Evolutionary conservation across 2,888 invertebrate species (phyloP), one percentile per base, ranked within the genome.

Genomic region (Caenorhabditis sp.): DNA sequence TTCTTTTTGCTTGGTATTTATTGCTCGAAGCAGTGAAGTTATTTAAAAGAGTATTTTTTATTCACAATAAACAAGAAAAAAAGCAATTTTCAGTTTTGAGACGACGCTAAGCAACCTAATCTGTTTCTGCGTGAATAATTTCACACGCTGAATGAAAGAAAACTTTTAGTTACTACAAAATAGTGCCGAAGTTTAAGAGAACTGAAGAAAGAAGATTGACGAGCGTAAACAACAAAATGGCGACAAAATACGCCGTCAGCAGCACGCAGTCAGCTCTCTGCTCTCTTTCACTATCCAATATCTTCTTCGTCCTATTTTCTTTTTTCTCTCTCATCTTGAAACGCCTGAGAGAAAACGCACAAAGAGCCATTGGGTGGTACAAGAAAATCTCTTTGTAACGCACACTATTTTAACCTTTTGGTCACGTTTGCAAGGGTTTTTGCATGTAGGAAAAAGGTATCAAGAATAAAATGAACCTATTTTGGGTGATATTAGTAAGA

Each of bases 151-250:
- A n/a, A 6, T 5, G 47, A 44, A 47, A 60, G 51, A 24, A 60
- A 60, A 18, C 51, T 40, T 51, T 56, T 44, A 44, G 20, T 35
- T 53, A 58, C 47, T 20, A 24, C 35, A 56, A 72, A 50, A 50
- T 40, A 40, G 56, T 35, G 9, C 22, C 20, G 35, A 18, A 22
- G 24, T n/a, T 13, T 18, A 8, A 58, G 8, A 60, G 51, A 24
- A 53, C 51, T 47, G 20, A 37, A 35, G 37, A 60, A 51, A 69
- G 62, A 47, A 55, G 61, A 64, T 60, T 62, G 55, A 53, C 53
- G 67, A 61, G 67, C 67, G 76, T 76, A 76, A 76, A 76, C 76
- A 76, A 76, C 67, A 67, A 76, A 67, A 67, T 76, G 76, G 67
- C 78, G 56, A 64, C 65, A 70, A 79, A 70, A 79, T 58, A 79